Percentiles rank a stretch among this genome's conserved stretches.
Evolutionary conservation across 1,140 invertebrate species (phyloP).

Genomic region (Oscheius sp.): DNA sequence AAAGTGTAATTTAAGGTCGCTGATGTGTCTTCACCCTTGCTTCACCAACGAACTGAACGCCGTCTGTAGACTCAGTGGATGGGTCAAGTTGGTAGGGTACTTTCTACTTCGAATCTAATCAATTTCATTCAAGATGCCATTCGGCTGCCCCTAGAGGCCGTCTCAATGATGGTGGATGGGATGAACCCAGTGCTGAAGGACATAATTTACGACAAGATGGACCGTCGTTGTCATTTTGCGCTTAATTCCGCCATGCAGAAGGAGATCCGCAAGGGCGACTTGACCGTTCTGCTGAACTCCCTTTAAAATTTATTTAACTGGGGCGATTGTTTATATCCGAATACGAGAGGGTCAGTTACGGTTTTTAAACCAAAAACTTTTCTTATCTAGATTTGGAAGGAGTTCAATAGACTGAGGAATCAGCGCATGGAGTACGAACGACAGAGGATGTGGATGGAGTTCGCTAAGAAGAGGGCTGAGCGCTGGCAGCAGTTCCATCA

Average conservation of each 20-base stretch:
- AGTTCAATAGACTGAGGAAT: slow-evolving; percentile 2
- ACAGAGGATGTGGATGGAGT: neutral
- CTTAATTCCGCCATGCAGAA: neutral
- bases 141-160: neutral
- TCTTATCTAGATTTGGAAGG: neutral
- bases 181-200: neutral
- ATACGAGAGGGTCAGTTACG: neutral
- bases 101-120: too few species aligned
- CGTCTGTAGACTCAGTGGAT: neutral
- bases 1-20: too few species aligned
- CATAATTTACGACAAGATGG: neutral
- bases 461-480: neutral
- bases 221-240: neutral
- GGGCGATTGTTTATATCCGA: too few species aligned
- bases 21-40: neutral
- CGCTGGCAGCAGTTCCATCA: neutral
- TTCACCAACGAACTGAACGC: neutral
- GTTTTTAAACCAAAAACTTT: neutral
- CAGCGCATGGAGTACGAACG: neutral
- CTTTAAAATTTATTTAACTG: too few species aligned
- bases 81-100: neutral
- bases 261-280: neutral
- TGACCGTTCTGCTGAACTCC: neutral
- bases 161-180: neutral
- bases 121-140: too few species aligned